Evolutionary conservation across 2,888 invertebrate species (phyloP).

Genomic region (Helicoverpa assulta): DNA sequence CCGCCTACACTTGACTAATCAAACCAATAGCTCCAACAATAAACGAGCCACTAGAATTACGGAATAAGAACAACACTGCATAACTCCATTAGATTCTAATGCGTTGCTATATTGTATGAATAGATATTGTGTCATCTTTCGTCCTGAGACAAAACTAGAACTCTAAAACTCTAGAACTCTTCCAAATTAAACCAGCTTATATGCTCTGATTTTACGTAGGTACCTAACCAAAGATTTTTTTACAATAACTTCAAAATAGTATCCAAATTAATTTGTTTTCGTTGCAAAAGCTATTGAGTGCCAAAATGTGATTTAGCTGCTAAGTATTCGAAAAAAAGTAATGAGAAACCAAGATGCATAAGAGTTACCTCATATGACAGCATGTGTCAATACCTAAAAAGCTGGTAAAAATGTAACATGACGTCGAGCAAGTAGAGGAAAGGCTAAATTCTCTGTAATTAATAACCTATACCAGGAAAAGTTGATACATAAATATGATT

Average conservation of each 20-base stretch:
- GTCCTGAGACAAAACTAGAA: background rate
- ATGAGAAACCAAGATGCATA: no score
- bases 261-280: no score
- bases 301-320: no score
- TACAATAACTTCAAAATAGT: no score
- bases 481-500: no score
- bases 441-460: background rate
- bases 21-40: constrained; percentile 53
- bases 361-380: no score
- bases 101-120: constrained; percentile 3
- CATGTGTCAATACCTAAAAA: background rate
- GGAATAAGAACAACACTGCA: constrained; percentile 37
- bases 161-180: no score
- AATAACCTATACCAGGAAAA: background rate
- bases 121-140: background rate
- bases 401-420: background rate
- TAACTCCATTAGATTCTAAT: constrained; percentile 21
- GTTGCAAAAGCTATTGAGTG: no score
- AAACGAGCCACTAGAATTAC: constrained; percentile 35
- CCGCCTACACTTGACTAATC: constrained; percentile 51
- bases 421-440: background rate
- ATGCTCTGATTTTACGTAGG: no score
- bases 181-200: no score
- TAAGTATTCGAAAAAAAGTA: no score
- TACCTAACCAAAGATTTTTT: no score